Conservation (phyloP, 2,888 invertebrate species). For the Trissolcus japonicus region DNA sequence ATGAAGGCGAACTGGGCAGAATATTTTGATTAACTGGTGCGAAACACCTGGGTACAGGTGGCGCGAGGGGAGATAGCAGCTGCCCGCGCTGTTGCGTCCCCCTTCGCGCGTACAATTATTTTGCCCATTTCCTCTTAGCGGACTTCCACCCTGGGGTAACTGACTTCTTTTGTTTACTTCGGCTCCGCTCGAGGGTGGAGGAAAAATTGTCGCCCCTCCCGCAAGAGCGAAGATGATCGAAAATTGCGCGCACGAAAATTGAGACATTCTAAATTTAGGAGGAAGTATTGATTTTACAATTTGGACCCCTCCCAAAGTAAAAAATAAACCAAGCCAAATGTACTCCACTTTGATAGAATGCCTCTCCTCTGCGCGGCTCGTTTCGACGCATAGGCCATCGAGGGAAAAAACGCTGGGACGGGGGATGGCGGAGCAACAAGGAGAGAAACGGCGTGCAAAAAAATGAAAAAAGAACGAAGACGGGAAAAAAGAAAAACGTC, state of each 20-base stretch:
- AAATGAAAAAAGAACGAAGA: slow-evolving; percentile 22
- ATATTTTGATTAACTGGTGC: slow-evolving; percentile 47
- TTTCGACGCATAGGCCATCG: slow-evolving; percentile 67
- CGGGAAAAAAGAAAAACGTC: slow-evolving; percentile 15
- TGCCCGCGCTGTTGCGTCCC: slow-evolving; percentile 60
- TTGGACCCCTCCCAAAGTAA: slow-evolving; percentile 76
- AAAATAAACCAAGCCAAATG: slow-evolving; percentile 76
- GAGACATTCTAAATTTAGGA: slow-evolving; percentile 74
- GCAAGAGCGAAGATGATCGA: slow-evolving; percentile 45
- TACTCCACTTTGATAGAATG: slow-evolving; percentile 76
- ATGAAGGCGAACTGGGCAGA: slow-evolving; percentile 23
- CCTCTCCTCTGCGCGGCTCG: slow-evolving; percentile 71
- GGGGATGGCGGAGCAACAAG: slow-evolving; percentile 23
- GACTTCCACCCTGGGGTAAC: slow-evolving; percentile 49
- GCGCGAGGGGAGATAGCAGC: slow-evolving; percentile 65
- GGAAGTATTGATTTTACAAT: slow-evolving; percentile 76
- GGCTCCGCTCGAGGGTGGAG: neutral
- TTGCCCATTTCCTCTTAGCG: slow-evolving; percentile 33
- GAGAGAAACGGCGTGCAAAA: slow-evolving; percentile 40
- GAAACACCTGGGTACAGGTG: slow-evolving; percentile 71
- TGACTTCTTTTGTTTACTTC: slow-evolving; percentile 54
- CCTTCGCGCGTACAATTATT: slow-evolving; percentile 16
- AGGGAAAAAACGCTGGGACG: slow-evolving; percentile 44
- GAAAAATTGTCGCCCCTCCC: slow-evolving; percentile 24
- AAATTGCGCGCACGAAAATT: slow-evolving; percentile 59